Conservation (phyloP, 2,888 invertebrate species). For the Folsomia manolachei region DNA sequence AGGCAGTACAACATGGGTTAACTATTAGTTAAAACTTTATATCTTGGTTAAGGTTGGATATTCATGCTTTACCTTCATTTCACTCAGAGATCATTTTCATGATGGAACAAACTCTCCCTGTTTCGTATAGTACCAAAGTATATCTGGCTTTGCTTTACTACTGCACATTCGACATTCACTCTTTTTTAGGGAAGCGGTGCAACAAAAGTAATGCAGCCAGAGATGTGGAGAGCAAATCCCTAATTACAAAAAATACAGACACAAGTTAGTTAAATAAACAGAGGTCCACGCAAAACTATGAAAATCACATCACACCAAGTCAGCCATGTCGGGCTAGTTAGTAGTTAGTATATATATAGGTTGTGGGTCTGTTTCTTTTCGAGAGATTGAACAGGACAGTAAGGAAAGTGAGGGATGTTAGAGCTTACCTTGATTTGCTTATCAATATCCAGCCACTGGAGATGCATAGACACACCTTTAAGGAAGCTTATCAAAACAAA, state of each 20-base stretch:
- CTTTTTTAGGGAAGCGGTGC: neutral
- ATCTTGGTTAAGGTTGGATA: neutral
- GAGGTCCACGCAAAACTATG: neutral
- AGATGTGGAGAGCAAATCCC: neutral
- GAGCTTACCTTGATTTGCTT: neutral
- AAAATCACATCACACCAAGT: neutral
- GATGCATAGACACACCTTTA: neutral
- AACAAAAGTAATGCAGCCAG: neutral
- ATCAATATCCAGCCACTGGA: neutral
- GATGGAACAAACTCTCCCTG: neutral
- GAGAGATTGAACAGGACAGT: too few species aligned
- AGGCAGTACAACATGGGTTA: neutral
- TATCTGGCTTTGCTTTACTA: too few species aligned
- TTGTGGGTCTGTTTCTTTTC: neutral
- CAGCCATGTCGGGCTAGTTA: neutral
- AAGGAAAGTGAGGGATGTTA: too few species aligned
- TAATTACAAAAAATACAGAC: conserved; percentile 8
- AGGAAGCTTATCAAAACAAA: too few species aligned
- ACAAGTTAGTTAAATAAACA: conserved; percentile 10
- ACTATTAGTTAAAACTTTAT: neutral
- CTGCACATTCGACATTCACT: too few species aligned
- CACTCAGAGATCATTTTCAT: neutral
- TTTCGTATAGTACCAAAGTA: too few species aligned
- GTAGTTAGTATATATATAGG: neutral
- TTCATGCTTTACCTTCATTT: neutral